A percentile compares a stretch with the other conserved stretches of the same genome.
These are phyloP conservation scores for Luperina testacea DNA, from an alignment of 2,888 invertebrate genomes.

Conservation along the genomic window DNA sequence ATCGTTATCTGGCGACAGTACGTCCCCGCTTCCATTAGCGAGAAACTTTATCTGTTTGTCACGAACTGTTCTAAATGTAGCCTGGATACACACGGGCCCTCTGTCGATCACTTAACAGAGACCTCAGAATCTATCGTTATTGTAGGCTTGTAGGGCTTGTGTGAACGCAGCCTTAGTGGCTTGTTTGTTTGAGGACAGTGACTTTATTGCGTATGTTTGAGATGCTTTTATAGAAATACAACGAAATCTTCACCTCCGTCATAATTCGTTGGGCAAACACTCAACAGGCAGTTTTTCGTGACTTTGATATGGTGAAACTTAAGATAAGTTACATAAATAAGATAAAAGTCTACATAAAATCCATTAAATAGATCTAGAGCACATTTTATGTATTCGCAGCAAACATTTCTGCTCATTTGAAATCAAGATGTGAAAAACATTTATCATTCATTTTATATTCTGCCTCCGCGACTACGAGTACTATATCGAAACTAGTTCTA, in stretches of 20 bases:
- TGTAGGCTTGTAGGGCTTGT: conserved; percentile 59
- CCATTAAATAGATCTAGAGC: conserved; percentile 17
- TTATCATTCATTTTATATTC: conserved; percentile 45
- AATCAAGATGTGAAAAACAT: conserved; percentile 25
- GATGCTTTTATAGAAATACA: conserved; percentile 72
- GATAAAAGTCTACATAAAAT: conserved; percentile 13
- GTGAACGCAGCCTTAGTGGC: conserved; percentile 67
- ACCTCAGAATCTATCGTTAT: conserved; percentile 54
- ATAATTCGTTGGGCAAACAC: conserved; percentile 64
- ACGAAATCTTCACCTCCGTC: conserved; percentile 65
- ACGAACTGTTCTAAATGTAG: conserved; percentile 74
- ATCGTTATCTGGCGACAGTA: conserved; percentile 75
- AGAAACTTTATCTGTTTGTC: conserved; percentile 81
- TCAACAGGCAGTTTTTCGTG: conserved; percentile 52
- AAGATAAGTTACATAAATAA: conserved; percentile 34
- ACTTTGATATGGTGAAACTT: conserved; percentile 17
- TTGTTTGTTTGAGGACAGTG: conserved; percentile 67
- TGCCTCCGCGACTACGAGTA: conserved; percentile 4
- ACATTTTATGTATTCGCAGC: conserved; percentile 29
- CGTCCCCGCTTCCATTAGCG: conserved; percentile 78
- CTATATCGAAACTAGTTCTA: conserved; percentile 56
- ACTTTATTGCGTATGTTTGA: conserved; percentile 70
- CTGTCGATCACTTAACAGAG: conserved; percentile 74
- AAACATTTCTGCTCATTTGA: conserved; percentile 32
- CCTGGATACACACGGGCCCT: conserved; percentile 64